Percentiles rank a stretch among this genome's conserved stretches.
Conservation (phyloP, 2,888 invertebrate species). For the Leucozona laternaria region DNA sequence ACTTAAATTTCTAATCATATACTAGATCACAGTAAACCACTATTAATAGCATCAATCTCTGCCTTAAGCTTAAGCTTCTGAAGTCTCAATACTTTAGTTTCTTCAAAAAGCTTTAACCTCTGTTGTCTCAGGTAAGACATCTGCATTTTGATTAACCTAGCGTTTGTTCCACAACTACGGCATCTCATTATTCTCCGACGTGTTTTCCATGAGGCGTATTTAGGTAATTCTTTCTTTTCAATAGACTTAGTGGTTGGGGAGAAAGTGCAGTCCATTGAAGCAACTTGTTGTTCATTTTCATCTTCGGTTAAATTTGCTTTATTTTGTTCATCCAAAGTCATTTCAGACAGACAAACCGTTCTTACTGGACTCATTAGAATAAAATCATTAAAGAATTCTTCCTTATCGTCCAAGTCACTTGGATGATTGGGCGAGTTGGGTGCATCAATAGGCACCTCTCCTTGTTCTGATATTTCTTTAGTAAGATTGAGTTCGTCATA, state of each 20-base stretch:
- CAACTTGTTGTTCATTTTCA: background rate
- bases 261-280: background rate
- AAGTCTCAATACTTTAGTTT: constrained; percentile 52
- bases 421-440: constrained; percentile 24
- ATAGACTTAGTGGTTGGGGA: background rate
- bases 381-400: constrained; percentile 63
- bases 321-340: background rate
- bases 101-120: constrained; percentile 34
- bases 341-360: constrained; percentile 37
- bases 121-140: constrained; percentile 48
- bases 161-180: constrained; percentile 58
- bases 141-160: constrained; percentile 61
- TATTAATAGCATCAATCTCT: constrained; percentile 49
- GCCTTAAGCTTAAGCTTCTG: constrained; percentile 41
- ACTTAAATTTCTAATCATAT: background rate
- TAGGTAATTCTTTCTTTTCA: background rate
- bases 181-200: constrained; percentile 55
- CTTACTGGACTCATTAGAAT: constrained; percentile 55
- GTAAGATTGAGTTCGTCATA: constrained; percentile 49
- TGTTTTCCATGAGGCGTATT: constrained; percentile 12
- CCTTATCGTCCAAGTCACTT: constrained; percentile 50
- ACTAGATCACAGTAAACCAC: constrained; percentile 43
- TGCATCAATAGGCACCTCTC: background rate
- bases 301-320: background rate
- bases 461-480: constrained; percentile 24